Conservation (phyloP, 1,140 invertebrate genomes). For the Drosophila punjabiensis region DNA sequence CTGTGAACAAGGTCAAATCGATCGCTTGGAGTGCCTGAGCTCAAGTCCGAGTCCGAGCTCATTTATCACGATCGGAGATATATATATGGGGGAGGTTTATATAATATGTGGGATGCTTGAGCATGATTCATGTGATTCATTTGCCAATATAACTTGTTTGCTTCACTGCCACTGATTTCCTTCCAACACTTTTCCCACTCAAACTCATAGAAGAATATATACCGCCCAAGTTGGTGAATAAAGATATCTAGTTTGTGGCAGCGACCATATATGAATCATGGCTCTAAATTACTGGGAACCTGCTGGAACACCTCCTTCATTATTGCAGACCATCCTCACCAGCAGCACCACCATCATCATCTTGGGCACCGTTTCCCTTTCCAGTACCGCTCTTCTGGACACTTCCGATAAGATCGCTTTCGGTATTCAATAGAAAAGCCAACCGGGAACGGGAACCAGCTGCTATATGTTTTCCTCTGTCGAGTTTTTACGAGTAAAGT, state of each 20-base stretch:
- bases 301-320: constrained; percentile 24
- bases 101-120: constrained; percentile 43
- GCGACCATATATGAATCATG: constrained; percentile 42
- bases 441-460: constrained; percentile 24
- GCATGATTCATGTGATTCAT: constrained; percentile 29
- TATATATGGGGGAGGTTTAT: constrained; percentile 38
- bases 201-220: constrained; percentile 16
- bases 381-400: constrained; percentile 41
- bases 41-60: constrained; percentile 19
- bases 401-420: constrained; percentile 78
- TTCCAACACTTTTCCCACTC: constrained; percentile 39
- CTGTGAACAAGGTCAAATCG: constrained; percentile 45
- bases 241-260: constrained; percentile 38
- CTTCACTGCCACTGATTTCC: constrained; percentile 11
- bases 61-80: constrained; percentile 43
- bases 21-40: constrained; percentile 32
- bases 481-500: constrained; percentile 62
- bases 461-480: constrained; percentile 19
- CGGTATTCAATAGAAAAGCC: constrained; percentile 70
- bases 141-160: constrained; percentile 31
- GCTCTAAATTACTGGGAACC: constrained; percentile 35
- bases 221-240: constrained; percentile 13
- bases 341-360: constrained; percentile 4
- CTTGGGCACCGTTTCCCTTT: constrained; percentile 14
- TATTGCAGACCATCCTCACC: constrained; percentile 20